phyloP scores from a whole-genome alignment of 2,797 vertebrate genomes.

The Aldrovandia affinis region DNA sequence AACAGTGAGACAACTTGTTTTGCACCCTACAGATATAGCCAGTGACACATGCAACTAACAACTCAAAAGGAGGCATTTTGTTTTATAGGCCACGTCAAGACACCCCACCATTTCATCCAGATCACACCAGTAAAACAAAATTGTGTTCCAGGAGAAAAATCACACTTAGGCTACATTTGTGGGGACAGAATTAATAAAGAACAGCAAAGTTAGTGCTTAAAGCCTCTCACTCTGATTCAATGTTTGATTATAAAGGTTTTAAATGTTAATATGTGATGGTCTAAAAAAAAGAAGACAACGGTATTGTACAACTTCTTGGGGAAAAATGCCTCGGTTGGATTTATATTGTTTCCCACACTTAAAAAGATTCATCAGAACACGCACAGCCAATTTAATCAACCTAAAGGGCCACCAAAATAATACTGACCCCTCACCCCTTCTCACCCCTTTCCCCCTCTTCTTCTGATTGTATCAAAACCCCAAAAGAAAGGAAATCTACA shows the following conservation, averaged over 20 bases:
- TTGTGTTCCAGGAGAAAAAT: not conserved
- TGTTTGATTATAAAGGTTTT: not conserved
- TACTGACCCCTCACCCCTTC: not conserved
- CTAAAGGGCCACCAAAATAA: not conserved
- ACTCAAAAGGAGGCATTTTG: not conserved
- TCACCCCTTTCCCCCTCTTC: not conserved
- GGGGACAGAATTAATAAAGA: not conserved
- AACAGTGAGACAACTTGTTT: not conserved
- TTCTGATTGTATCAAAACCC: not conserved
- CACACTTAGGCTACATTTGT: not conserved
- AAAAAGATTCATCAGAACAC: not conserved
- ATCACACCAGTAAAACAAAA: not conserved
- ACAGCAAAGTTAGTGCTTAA: not conserved
- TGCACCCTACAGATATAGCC: not conserved
- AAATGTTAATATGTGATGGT: not conserved
- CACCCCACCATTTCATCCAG: not conserved
- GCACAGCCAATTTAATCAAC: not conserved
- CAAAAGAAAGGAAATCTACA: not conserved
- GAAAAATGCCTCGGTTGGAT: not conserved
- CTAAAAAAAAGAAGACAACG: not conserved
- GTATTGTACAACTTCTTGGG: not conserved
- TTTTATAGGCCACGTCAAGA: not conserved
- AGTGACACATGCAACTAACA: not conserved
- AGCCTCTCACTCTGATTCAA: not conserved
- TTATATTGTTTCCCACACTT: not conserved